phyloP scores from a whole-genome alignment of 2,888 invertebrate species.

The Smittia aterrima region DNA sequence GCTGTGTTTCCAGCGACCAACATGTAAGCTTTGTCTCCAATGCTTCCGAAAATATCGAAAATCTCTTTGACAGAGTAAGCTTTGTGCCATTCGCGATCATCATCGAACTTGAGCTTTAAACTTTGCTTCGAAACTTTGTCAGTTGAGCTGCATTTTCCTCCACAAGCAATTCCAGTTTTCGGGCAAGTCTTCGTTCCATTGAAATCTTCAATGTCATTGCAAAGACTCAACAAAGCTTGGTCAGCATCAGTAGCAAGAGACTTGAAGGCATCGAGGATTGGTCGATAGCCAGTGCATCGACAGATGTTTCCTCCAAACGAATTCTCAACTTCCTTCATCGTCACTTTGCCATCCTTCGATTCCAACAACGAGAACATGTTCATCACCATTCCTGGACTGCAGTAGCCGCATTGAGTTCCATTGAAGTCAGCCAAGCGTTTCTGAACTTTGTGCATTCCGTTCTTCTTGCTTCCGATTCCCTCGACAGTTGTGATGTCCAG shows the following conservation, averaged over 20 bases:
- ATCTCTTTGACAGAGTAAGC: conserved; percentile 56
- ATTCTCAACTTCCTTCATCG: conserved; percentile 68
- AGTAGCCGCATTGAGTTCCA: conserved; percentile 73
- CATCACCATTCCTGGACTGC: conserved; percentile 68
- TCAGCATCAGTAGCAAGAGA: conserved; percentile 55
- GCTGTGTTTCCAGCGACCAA: conserved; percentile 75
- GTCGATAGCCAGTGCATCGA: conserved; percentile 75
- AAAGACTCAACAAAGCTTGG: conserved; percentile 44
- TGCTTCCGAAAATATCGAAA: conserved; percentile 55
- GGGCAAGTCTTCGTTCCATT: conserved; percentile 47
- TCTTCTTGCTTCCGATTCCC: conserved; percentile 64
- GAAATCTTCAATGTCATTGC: conserved; percentile 54
- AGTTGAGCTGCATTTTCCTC: conserved; percentile 41
- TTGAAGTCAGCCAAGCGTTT: conserved; percentile 62
- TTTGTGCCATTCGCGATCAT: conserved; percentile 57
- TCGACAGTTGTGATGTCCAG: conserved; percentile 71
- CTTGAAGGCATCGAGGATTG: conserved; percentile 70
- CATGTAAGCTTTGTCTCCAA: conserved; percentile 57
- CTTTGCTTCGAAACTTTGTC: conserved; percentile 43
- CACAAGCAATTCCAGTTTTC: conserved; percentile 46
- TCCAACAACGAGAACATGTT: conserved; percentile 55
- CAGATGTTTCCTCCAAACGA: conserved; percentile 77
- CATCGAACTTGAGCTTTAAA: conserved; percentile 50
- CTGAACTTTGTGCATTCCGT: conserved; percentile 71
- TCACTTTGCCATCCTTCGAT: conserved; percentile 56